These are phyloP conservation scores for Lycorma delicatula DNA, from an alignment of 1,140 invertebrate genomes.

Conservation along the genomic window DNA sequence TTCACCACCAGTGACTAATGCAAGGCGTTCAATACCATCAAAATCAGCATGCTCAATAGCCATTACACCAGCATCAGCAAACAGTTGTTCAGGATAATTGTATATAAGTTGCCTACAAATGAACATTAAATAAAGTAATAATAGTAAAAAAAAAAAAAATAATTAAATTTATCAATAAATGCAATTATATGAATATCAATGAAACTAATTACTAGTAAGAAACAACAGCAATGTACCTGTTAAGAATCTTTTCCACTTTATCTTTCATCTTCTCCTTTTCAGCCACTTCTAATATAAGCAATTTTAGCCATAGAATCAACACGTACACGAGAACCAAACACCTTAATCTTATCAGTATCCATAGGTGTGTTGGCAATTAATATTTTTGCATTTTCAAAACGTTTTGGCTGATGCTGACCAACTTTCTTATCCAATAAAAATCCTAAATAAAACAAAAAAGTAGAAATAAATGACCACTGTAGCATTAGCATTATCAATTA, in stretches of 20 bases:
- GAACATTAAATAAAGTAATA: too few species aligned
- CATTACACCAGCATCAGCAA: slow-evolving; percentile 97
- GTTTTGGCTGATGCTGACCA: slow-evolving; percentile 80
- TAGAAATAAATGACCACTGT: too few species aligned
- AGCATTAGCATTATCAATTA: too few species aligned
- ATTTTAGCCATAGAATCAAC: slow-evolving; percentile 98
- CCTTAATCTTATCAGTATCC: slow-evolving; percentile 99
- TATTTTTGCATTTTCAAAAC: slow-evolving; percentile 81
- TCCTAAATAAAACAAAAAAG: too few species aligned
- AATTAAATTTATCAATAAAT: too few species aligned
- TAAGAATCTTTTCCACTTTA: slow-evolving; percentile 95
- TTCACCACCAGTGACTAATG: slow-evolving; percentile 95
- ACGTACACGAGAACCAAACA: slow-evolving; percentile 96
- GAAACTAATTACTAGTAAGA: too few species aligned
- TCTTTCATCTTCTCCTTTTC: slow-evolving; percentile 99
- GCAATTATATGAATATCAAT: too few species aligned
- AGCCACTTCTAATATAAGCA: slow-evolving; percentile 91
- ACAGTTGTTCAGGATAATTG: slow-evolving; percentile 99
- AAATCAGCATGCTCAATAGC: slow-evolving; percentile 99
- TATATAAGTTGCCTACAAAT: slow-evolving; percentile 88
- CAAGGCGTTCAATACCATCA: slow-evolving; percentile 95
- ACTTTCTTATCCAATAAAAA: slow-evolving; percentile 96
- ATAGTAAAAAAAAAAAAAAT: too few species aligned
- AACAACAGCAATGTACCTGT: too few species aligned
- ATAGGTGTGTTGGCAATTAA: slow-evolving; percentile 99